Base-by-base conservation (phyloP, 2,888 invertebrate species). In the Himalopsyche tibetana region DNA sequence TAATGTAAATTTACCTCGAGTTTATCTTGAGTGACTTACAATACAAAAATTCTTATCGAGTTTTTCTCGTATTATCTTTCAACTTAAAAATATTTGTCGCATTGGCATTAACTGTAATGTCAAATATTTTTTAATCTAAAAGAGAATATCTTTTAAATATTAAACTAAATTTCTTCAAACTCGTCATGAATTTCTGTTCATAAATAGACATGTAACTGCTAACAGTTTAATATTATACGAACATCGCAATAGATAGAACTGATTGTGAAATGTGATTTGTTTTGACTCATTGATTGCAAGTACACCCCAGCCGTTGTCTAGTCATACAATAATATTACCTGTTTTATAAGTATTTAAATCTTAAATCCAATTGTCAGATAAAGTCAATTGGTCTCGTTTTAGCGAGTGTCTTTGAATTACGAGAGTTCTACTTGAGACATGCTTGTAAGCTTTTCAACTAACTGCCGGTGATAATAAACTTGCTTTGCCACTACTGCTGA, bases 341-440 rank as follows among this genome's bases (percentile, higher is more conserved):
- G 86, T 86, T 88, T 88, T 85, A 85, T 86, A 86, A 88, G 85
- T 86, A 85, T 83, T 86, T 86, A 88, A 88, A 85, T 88, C 86
- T 82, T 80, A 74, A 74, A 74, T 74, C 74, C 74, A 74, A 88
- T 86, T 88, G 88, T 88, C 88, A 86, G 86, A 85, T 86, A 84
- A 86, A 84, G 56, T 74, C 74, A 42, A 84, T 56, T 82, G 82
- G 82, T 63, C 85, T 74, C 63, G 85, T 63, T 82, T 85, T 74
- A 80, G 82, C 74, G 83, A 15, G 74, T 74, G 74, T 74, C 74
- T 74, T 36, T 74, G 74, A 74, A 36, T 74, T 74, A 74, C 74
- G 38, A 38, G 74, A 74, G 38, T 74, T 74, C 36, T 74, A 74
- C 74, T 74, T 38, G 12, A 36, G 74, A 38, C 38, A 74, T 74